phyloP scores from a whole-genome alignment of 2,888 invertebrate genomes.

The Leucoptera coffeella region DNA sequence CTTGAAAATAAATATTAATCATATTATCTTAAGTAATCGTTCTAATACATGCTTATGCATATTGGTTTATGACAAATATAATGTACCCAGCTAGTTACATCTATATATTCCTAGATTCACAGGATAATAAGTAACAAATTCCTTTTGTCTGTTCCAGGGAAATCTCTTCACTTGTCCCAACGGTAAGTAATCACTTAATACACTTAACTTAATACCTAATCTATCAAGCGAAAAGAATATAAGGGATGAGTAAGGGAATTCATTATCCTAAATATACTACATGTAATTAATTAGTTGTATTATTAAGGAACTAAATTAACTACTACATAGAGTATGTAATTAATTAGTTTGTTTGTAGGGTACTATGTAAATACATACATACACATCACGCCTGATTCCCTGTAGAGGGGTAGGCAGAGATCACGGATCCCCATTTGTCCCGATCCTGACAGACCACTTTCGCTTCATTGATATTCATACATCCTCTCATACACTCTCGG shows the following conservation, averaged over 20 bases:
- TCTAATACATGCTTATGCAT: too few relatives aligned
- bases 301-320: not conserved
- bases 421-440: too few relatives aligned
- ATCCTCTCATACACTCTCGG: too few relatives aligned
- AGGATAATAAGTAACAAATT: not conserved
- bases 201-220: not conserved
- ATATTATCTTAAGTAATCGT: too few relatives aligned
- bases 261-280: not conserved
- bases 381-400: too few relatives aligned
- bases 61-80: not conserved
- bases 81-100: not conserved
- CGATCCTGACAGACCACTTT: too few relatives aligned
- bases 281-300: not conserved
- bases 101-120: not conserved
- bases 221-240: not conserved
- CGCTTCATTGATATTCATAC: too few relatives aligned
- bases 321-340: not conserved
- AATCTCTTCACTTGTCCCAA: slow-evolving; percentile 67
- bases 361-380: not conserved
- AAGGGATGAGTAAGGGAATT: not conserved
- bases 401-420: too few relatives aligned
- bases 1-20: too few relatives aligned
- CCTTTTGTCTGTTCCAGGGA: slow-evolving; percentile 51
- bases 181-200: slow-evolving; percentile 47
- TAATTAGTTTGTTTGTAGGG: too few relatives aligned